Percentiles rank a stretch among this genome's conserved stretches.
Conservation (phyloP, 2,113 vertebrate genomes). For the Daboia siamensis region DNA sequence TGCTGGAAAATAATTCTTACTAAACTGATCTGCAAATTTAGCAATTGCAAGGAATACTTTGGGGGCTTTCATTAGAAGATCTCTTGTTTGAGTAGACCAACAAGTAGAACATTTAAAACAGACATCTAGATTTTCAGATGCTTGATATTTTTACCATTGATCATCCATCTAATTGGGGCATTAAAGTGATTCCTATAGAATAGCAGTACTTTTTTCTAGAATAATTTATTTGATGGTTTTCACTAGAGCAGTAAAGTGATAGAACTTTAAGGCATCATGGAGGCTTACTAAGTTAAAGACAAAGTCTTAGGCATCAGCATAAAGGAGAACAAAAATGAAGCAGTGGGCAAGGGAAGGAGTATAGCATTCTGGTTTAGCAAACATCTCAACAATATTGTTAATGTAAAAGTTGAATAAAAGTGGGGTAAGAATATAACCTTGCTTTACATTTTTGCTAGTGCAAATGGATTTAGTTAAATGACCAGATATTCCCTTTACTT, state of each 20-base stretch:
- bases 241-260: neutral
- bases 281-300: neutral
- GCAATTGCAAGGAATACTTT: neutral
- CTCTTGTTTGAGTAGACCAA: neutral
- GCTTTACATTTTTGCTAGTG: neutral
- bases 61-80: neutral
- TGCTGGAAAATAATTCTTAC: neutral
- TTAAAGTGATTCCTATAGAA: neutral
- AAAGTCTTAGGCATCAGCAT: neutral
- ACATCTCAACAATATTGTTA: neutral
- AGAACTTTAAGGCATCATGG: neutral
- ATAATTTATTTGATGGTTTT: neutral
- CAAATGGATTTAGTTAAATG: neutral
- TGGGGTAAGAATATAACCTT: neutral
- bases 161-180: neutral
- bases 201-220: neutral
- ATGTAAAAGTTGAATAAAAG: neutral
- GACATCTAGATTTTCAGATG: neutral
- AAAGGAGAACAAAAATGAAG: neutral
- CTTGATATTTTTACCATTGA: neutral
- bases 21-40: neutral
- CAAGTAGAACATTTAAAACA: neutral
- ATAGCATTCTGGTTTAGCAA: neutral
- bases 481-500: neutral
- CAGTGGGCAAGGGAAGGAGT: neutral